Evolutionary conservation across 2,888 invertebrate genomes (phyloP), one percentile per base, ranked within the genome.

Genomic region (Cremastinae sp.): DNA sequence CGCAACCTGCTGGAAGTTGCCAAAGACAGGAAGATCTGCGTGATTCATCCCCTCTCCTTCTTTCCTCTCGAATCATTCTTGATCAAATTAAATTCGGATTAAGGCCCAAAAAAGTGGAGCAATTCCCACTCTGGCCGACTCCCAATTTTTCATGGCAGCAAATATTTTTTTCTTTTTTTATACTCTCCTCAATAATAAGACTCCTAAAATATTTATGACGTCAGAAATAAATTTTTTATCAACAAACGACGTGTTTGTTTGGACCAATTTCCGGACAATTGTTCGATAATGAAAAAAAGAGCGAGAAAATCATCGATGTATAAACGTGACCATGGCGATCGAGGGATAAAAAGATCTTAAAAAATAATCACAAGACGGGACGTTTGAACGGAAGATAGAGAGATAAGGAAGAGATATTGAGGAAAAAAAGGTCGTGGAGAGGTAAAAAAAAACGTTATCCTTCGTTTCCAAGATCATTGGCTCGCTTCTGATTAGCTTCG

Each of bases 391-490:
- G 58, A 69, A 69, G 56, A 69, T 14, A 65, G 39, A 71, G 35
- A 45, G 45, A 70, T 47, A 39, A 53, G 37, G 35, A 35, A 43
- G 56, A 66, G 62, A 70, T 51, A 68, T 55, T 2, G 43, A 10
- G 28, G 14, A 62, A 49, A 61, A 68, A 68, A 71, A 58, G 28
- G 14, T 28, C 28, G 28, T 28, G 28, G 8, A 22, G n/a, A 14
- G 10, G 9, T 20, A 10, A 37, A 28, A 10, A 37, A 28, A 75
- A 81, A 80, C 80, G 55, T 39, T 75, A 81, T 80, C 84, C 81
- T 83, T 84, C 78, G 75, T 56, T 78, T 78, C 73, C 68, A 78
- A 80, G 79, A 82, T 81, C 75, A 69, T 76, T 75, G 80, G n/a
- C 73, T 78, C 80, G 51, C 68, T 74, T 56, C 64, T 64, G 18